Conservation (phyloP, 2,113 vertebrate genomes). For the Lycocorax pyrrhopterus region DNA sequence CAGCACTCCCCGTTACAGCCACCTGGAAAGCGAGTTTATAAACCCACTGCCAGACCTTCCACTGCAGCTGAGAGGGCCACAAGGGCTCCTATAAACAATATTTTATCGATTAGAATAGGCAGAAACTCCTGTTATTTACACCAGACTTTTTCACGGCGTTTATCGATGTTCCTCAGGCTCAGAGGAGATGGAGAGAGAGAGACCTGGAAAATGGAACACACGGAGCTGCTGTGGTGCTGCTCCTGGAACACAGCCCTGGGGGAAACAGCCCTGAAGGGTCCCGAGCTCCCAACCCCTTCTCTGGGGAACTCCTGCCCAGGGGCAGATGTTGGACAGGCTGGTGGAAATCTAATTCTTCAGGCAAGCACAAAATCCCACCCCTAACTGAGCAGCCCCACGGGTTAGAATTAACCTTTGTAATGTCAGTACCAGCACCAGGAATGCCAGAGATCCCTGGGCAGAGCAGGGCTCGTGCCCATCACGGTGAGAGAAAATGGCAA, state of each 20-base stretch:
- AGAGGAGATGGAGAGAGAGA: not conserved
- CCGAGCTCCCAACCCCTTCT: accelerated
- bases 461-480: not conserved
- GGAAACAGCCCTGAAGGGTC: not conserved
- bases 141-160: not conserved
- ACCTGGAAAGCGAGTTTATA: not conserved
- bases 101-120: conserved; percentile 29
- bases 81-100: conserved; percentile 2
- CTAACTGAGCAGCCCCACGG: not conserved
- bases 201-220: not conserved
- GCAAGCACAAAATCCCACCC: not conserved
- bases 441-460: not conserved
- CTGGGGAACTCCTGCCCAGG: not conserved
- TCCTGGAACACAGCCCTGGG: not conserved
- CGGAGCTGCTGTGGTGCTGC: accelerated
- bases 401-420: not conserved
- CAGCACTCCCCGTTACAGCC: not conserved
- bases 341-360: not conserved
- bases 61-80: not conserved
- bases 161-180: not conserved
- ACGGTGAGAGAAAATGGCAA: not conserved
- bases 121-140: conserved; percentile 24
- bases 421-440: accelerated
- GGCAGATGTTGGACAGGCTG: not conserved
- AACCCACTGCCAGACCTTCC: not conserved